These are phyloP conservation scores for Gymnodraco acuticeps DNA, from an alignment of 2,797 vertebrate species.

Conservation along the genomic window DNA sequence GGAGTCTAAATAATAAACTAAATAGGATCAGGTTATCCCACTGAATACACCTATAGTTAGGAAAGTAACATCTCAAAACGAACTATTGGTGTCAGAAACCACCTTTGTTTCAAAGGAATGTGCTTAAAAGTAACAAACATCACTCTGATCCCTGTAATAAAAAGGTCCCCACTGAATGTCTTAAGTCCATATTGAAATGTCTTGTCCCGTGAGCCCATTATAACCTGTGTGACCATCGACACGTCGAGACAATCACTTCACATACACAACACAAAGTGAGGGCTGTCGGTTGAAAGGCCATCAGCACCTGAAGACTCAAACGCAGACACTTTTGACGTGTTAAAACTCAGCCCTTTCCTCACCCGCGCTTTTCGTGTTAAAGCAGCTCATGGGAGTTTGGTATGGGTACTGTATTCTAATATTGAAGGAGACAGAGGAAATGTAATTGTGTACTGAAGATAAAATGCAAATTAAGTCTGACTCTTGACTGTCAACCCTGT, in stretches of 20 bases:
- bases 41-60: neutral
- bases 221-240: conserved; percentile 54
- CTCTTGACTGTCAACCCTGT: conserved; percentile 18
- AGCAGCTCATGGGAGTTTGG: neutral
- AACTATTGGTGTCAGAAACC: neutral
- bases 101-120: neutral
- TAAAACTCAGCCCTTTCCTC: conserved; percentile 28
- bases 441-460: neutral
- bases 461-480: conserved; percentile 42
- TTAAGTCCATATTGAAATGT: conserved; percentile 44
- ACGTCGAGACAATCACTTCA: conserved; percentile 60
- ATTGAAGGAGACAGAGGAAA: neutral
- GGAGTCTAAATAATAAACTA: neutral
- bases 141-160: conserved; percentile 20
- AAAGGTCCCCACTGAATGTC: conserved; percentile 30
- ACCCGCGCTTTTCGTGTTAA: conserved; percentile 20
- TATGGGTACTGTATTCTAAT: neutral
- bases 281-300: conserved; percentile 20
- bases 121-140: neutral
- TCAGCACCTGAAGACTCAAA: conserved; percentile 44
- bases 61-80: neutral
- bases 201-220: conserved; percentile 59
- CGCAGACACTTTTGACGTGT: conserved; percentile 24
- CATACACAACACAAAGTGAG: conserved; percentile 38
- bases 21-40: neutral